Conservation (phyloP, 2,888 invertebrate species). For the Drosophila emarginata region DNA sequence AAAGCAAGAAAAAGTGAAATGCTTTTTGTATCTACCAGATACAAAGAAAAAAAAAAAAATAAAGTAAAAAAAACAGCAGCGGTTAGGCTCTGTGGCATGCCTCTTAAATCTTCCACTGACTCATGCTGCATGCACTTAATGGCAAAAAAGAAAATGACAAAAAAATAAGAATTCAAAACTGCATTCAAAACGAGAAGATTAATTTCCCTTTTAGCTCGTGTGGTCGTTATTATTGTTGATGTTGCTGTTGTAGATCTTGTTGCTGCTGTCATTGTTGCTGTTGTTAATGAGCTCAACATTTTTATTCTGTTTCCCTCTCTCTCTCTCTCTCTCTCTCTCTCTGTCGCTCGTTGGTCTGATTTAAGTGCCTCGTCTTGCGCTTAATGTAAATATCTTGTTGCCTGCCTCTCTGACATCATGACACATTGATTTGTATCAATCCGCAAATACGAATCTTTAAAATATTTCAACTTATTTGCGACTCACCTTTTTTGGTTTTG, state of each 20-base stretch:
- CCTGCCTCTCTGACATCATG: conserved; percentile 26
- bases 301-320: conserved; percentile 26
- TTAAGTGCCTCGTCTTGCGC: conserved; percentile 22
- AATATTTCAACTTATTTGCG: conserved; percentile 44
- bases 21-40: conserved; percentile 9
- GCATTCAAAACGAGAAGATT: conserved; percentile 42
- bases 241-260: conserved; percentile 8
- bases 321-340: too few relatives aligned
- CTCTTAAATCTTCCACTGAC: conserved; percentile 18
- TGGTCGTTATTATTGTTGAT: conserved; percentile 22
- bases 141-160: conserved; percentile 11
- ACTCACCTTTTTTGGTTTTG: conserved; percentile 27
- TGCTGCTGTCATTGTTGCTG: conserved; percentile 25
- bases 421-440: conserved; percentile 75
- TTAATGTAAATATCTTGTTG: conserved; percentile 76
- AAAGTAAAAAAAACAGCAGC: neutral
- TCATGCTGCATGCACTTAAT: conserved; percentile 30
- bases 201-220: conserved; percentile 39
- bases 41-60: neutral
- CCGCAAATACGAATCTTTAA: conserved; percentile 37
- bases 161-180: conserved; percentile 18
- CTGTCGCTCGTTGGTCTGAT: conserved; percentile 5
- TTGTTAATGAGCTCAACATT: conserved; percentile 52
- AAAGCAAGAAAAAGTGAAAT: conserved; percentile 19
- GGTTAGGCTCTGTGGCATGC: neutral